phyloP scores from a whole-genome alignment of 1,140 invertebrate species.

The Drosophila busckii region DNA sequence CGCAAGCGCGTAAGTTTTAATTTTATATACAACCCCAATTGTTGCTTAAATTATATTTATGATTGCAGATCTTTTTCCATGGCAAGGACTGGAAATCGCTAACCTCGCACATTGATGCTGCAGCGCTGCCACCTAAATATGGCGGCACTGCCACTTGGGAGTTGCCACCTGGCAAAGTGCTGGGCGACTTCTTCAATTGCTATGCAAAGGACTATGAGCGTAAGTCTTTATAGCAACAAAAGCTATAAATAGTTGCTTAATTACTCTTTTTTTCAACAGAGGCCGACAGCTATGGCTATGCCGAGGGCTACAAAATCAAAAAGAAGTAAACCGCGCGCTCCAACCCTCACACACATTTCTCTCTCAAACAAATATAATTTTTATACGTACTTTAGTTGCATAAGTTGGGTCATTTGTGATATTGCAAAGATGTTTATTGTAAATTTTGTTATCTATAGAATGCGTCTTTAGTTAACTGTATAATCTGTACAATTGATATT shows the following conservation, averaged over 20 bases:
- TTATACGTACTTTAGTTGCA: constrained; percentile 50
- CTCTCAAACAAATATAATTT: constrained; percentile 9
- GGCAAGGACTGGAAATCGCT: constrained; percentile 85
- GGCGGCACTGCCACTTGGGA: constrained; percentile 83
- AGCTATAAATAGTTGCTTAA: background rate
- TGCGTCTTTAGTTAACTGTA: constrained; percentile 2
- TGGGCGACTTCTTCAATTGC: constrained; percentile 80
- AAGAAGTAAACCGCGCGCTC: constrained; percentile 35
- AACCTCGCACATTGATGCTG: constrained; percentile 82
- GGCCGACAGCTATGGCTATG: constrained; percentile 71
- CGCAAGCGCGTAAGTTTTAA: constrained; percentile 80
- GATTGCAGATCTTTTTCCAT: constrained; percentile 84
- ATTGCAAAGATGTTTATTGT: constrained; percentile 66
- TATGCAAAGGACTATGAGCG: constrained; percentile 81
- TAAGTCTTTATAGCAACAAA: constrained; percentile 61
- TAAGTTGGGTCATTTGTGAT: constrained; percentile 75
- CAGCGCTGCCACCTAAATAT: constrained; percentile 84
- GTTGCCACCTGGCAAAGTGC: constrained; percentile 79
- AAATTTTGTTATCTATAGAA: constrained; percentile 31
- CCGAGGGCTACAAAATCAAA: constrained; percentile 52
- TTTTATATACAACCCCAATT: background rate
- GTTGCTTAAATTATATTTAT: constrained; percentile 16
- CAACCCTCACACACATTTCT: background rate
- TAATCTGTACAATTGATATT: background rate
- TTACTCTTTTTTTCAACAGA: constrained; percentile 27